Base-by-base conservation (phyloP, 2,797 vertebrate species). In the Acrossocheilus wenchowensis region DNA sequence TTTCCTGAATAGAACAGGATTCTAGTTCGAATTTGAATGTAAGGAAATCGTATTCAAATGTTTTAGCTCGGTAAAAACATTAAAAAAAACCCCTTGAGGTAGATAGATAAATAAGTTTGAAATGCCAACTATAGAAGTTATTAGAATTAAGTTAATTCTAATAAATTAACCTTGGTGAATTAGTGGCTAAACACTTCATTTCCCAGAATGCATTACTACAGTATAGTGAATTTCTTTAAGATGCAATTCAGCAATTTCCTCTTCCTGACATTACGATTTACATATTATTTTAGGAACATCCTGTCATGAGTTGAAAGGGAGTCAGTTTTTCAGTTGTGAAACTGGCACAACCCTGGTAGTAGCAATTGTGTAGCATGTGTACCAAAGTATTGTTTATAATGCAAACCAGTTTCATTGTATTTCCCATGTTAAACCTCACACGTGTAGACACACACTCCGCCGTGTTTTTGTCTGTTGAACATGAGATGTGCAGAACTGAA, bases 401-500 rank as follows among this genome's bases (percentile, higher is more conserved):
- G 64, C 39, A 48, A 50, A 19, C 62, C 17, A 64, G 0, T 45
- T 68, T 14, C 1, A 82, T 60, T 62, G 7, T 19, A 45, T 11
- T 60, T 45, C 4, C 43, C 6, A 64, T 81, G 64, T 36, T 26
- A 43, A 26, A 50, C 62, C 23, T 78, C n/a, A 41, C 6, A 68
- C 62, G 11, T 68, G 21, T 45, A 72, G 52, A 72, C 30, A 50
- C 43, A 26, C 21, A 1, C 19, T 60, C 7, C 43, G 23, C 26
- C 0, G 14, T 54, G 30, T 66, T 78, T 66, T 60, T 57, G 83
- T 50, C 41, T 21, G 0, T 80, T 43, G 9, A 73, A 85, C 52
- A 62, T 12, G 52, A 62, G 39, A 72, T 60, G 68, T 80, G 66
- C n/a, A 11, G 11, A n/a, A 96, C 94, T 96, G 95, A 96, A 95